phyloP scores from a whole-genome alignment of 2,888 invertebrate species.

The Euphydryas editha region DNA sequence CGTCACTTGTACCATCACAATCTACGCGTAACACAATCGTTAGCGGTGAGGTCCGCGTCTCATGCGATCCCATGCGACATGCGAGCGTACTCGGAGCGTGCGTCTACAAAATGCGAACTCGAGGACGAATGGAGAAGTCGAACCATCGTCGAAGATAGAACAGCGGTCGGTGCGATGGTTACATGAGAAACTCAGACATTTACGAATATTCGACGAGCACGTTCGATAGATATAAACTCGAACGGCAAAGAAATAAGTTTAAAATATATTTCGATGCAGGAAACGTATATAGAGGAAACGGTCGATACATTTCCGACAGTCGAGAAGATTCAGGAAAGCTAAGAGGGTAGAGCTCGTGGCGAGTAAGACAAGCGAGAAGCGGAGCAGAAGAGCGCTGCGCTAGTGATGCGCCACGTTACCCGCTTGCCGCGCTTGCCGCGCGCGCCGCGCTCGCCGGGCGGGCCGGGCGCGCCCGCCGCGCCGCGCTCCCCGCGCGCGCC shows the following conservation, averaged over 20 bases:
- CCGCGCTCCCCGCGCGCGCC: slow-evolving; percentile 91
- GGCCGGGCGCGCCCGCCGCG: slow-evolving; percentile 90
- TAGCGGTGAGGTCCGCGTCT: slow-evolving; percentile 1
- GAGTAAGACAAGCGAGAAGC: slow-evolving; percentile 3
- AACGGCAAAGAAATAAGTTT: neutral
- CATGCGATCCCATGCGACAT: neutral
- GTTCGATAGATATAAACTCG: neutral
- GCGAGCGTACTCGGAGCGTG: slow-evolving; percentile 1
- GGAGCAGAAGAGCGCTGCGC: slow-evolving; percentile 3
- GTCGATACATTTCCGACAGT: neutral
- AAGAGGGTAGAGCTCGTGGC: neutral
- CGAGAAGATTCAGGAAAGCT: neutral
- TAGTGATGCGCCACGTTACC: slow-evolving; percentile 83
- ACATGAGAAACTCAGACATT: slow-evolving; percentile 9
- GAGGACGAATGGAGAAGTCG: neutral
- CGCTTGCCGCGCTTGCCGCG: slow-evolving; percentile 96
- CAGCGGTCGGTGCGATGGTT: slow-evolving; percentile 18
- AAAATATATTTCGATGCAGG: neutral
- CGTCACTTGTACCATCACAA: slow-evolving; percentile 65
- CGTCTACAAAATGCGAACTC: neutral
- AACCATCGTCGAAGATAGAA: slow-evolving; percentile 19
- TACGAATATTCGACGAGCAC: neutral
- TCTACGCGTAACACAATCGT: slow-evolving; percentile 46
- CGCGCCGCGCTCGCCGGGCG: slow-evolving; percentile 93
- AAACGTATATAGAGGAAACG: neutral